Conservation (phyloP, 1,140 invertebrate species). For the Lepidurus arcticus region DNA sequence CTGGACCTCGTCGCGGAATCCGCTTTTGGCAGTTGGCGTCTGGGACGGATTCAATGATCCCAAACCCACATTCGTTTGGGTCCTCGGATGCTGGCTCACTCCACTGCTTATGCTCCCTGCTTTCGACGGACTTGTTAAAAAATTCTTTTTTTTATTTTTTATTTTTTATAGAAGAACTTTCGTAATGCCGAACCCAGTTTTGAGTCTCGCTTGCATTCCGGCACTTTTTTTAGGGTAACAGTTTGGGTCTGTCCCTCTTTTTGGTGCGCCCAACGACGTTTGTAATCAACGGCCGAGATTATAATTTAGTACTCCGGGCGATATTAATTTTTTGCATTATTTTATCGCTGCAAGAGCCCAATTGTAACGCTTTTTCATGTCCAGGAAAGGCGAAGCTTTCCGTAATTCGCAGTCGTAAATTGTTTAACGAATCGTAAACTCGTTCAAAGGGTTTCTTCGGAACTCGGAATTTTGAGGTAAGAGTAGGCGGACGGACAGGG, state of each 20-base stretch:
- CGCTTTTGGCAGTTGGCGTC: conserved; percentile 20
- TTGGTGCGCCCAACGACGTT: too few species aligned
- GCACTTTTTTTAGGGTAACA: too few species aligned
- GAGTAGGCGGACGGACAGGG: neutral
- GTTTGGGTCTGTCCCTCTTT: too few species aligned
- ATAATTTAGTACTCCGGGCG: too few species aligned
- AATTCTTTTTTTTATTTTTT: too few species aligned
- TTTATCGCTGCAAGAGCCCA: too few species aligned
- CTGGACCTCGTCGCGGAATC: conserved; percentile 13
- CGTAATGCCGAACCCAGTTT: too few species aligned
- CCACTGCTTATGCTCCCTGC: neutral
- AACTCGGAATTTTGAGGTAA: neutral
- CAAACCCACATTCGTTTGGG: conserved; percentile 13
- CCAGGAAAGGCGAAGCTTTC: neutral
- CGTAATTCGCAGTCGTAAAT: neutral
- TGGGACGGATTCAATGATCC: conserved; percentile 15
- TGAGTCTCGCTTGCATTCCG: too few species aligned
- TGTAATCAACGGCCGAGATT: too few species aligned
- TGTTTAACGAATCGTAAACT: neutral
- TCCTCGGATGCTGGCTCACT: neutral
- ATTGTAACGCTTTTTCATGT: too few species aligned
- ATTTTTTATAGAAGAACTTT: too few species aligned
- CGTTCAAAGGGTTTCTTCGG: neutral
- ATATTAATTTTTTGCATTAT: too few species aligned
- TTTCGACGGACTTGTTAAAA: neutral